Evolutionary conservation across 2,888 invertebrate species (phyloP).

Genomic region (Macrophya annulata): DNA sequence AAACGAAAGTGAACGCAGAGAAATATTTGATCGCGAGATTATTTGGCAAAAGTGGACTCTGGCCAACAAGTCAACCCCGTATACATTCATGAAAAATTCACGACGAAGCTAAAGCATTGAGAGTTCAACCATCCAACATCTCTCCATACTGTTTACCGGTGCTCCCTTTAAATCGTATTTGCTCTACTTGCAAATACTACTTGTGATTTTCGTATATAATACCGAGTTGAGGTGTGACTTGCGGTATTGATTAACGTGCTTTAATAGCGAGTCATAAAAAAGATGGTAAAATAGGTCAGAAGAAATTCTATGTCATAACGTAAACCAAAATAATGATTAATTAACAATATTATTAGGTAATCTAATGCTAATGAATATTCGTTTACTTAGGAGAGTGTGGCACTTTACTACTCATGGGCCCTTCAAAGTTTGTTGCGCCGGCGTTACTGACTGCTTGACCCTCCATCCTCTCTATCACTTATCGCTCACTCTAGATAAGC

Average conservation of each 20-base stretch:
- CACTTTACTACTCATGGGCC: not conserved
- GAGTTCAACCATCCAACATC: not conserved
- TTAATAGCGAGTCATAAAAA: not conserved
- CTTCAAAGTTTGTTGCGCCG: not conserved
- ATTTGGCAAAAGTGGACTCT: slow-evolving; percentile 30
- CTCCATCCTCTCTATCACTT: not conserved
- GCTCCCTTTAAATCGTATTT: not conserved
- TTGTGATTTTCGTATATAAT: not conserved
- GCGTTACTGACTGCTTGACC: not conserved
- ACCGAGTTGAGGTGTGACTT: not conserved
- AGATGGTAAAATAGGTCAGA: not conserved
- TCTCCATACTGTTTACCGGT: not conserved
- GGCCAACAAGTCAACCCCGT: slow-evolving; percentile 23
- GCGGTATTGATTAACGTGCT: not conserved
- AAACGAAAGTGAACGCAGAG: slow-evolving; percentile 17
- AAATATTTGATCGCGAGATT: slow-evolving; percentile 41
- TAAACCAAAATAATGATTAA: not conserved
- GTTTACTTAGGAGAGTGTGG: not conserved
- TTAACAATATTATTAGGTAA: slow-evolving; percentile 2
- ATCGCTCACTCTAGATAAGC: not conserved
- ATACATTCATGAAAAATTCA: slow-evolving; percentile 38
- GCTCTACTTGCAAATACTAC: not conserved
- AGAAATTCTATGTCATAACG: not conserved
- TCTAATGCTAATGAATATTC: not conserved
- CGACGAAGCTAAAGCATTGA: not conserved